These are phyloP conservation scores for Osmoderma eremita DNA, from an alignment of 2,888 invertebrate species.

Conservation along the genomic window DNA sequence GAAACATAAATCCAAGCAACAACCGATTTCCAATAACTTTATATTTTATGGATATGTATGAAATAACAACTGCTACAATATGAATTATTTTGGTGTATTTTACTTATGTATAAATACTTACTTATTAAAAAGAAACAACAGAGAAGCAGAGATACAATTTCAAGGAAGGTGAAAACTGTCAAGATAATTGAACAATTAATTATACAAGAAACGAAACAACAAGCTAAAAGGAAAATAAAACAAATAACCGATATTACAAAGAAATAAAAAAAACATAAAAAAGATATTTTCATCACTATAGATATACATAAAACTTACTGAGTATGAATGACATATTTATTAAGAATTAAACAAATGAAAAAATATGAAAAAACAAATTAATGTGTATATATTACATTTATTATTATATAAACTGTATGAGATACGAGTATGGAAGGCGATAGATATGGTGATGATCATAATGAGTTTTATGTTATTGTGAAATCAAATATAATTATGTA, in stretches of 20 bases:
- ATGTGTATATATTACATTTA: constrained; percentile 55
- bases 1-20: constrained; percentile 15
- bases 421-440: constrained; percentile 17
- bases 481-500: constrained; percentile 45
- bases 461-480: constrained; percentile 53
- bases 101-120: constrained; percentile 48
- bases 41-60: constrained; percentile 39
- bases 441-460: constrained; percentile 52
- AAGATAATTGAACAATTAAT: constrained; percentile 21
- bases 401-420: constrained; percentile 40
- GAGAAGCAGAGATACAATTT: constrained; percentile 52
- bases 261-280: constrained; percentile 45
- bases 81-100: constrained; percentile 61
- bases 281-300: constrained; percentile 63
- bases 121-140: constrained; percentile 10
- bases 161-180: constrained; percentile 2
- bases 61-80: constrained; percentile 49
- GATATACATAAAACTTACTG: constrained; percentile 52
- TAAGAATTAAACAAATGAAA: constrained; percentile 41
- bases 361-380: constrained; percentile 47
- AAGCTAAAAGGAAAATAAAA: constrained; percentile 20
- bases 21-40: constrained; percentile 35
- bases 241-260: constrained; percentile 36
- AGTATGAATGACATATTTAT: constrained; percentile 54
- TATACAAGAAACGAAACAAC: constrained; percentile 35